Base-by-base conservation (phyloP, 92 coral and sea anemone species). In the Ricordea florida region DNA sequence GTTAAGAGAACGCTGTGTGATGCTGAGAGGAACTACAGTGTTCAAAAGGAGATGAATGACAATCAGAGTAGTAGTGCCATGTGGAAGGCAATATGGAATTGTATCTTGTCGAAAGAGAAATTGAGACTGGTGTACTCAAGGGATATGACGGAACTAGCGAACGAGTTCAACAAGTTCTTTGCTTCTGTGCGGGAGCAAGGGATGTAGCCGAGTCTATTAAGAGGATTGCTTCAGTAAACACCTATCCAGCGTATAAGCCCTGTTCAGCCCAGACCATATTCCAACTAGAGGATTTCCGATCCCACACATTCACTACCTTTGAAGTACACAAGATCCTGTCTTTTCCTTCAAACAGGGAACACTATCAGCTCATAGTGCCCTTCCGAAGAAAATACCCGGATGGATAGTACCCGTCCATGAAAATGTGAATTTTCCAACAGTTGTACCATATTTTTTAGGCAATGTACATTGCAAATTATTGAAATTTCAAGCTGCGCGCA, bases 121-220 rank as follows among this genome's bases (percentile, higher is more conserved):
- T 69, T 79, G n/a, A 26, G 46, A 46, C 78, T 79, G 37, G 72
- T 70, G 42, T 70, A 80, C 57, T 56, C 86, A 31, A 69, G 16
- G 55, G 76, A 79, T 56, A 59, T 41, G 79, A 80, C 44, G 72
- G 61, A 69, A 47, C 43, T 80, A 37, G 79, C 72, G 38, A 64
- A 80, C 20, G 72, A 80, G 47, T 69, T 80, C 41, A 81, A 72
- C 30, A 60, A 81, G 23, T 81, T 72, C 66, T 81, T 81, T 59
- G 53, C 79, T 31, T 56, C 80, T 6, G 87, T 72, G n/a, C n/a
- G 23, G 72, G 68, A 10, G 81, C 65, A 20, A 34, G 55, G 53
- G 81, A 81, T 26, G 43, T 61, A 62, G 81, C 47, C 14, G 29
- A 46, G 47, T 62, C 64, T 22, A n/a, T n/a, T n/a, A 76, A 76